Base-by-base conservation (phyloP, 2,888 invertebrate species). In the Perithous albicinctus region DNA sequence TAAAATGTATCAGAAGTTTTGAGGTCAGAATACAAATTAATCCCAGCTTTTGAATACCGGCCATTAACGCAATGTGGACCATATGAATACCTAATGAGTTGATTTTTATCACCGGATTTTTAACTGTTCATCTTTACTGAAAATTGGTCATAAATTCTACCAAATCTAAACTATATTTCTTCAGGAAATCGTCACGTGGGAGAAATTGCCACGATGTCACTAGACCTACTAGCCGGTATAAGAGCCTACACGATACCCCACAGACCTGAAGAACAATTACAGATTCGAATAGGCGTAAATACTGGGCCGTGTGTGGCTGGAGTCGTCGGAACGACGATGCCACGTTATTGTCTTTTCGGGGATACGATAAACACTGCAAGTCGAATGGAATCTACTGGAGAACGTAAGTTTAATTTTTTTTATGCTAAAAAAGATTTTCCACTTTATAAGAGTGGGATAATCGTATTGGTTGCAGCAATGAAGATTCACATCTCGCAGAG, bases 311-410 rank as follows among this genome's bases (percentile, higher is more conserved):
- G 97, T 7, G 97, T 97, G 0, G 97, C 97, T 0, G 97, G 97
- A 0, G 97, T 97, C 67, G 97, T 97, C 0, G 97, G 97, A 32
- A 96, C 96, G 32, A 97, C 97, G 92, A 97, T 97, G 97, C 97
- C 97, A 0, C 94, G 97, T 23, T 97, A 97, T 91, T 97, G 97
- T 89, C 93, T 97, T 0, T 97, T 97, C 90, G 97, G 97, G 0
- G 97, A 97, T 88, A 97, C 97, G 0, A 97, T 97, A 18, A 97
- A 97, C 89, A 97, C 97, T 0, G 97, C 97, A 0, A 96, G 96
- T 46, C 94, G 97, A 64, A 97, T 97, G 97, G 97, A 97, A 91
- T 96, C 96, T 43, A 97, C 97, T 0, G 97, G 97, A 5, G 96
- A 97, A 94, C 95, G 96, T 96, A 89, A 41, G 73, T 59, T 54